A percentile compares a stretch with the other conserved stretches of the same genome.
Evolutionary conservation across 2,797 vertebrate genomes (phyloP).

Genomic region (Gouania willdenowi): DNA sequence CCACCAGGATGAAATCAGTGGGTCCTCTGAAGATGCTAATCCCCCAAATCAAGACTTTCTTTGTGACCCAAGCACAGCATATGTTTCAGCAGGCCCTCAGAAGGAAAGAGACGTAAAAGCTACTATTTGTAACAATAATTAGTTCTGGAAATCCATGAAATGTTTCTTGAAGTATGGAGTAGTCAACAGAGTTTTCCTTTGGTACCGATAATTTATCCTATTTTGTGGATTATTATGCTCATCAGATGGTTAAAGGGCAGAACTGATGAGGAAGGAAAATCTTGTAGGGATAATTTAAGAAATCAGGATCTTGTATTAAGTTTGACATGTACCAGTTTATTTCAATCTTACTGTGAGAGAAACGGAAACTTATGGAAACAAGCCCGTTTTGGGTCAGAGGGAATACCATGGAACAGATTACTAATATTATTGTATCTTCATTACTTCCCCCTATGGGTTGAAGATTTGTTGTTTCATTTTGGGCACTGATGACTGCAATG

Average conservation of each 20-base stretch:
- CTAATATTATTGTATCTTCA: too few species aligned
- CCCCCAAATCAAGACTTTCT: conserved; percentile 54
- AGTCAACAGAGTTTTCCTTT: too few species aligned
- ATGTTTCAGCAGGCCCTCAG: conserved; percentile 15
- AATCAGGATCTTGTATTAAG: conserved; percentile 11
- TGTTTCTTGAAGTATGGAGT: conserved; percentile 13
- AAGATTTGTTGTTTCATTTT: too few species aligned
- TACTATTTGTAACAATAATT: conserved; percentile 30
- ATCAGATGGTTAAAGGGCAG: conserved; percentile 39
- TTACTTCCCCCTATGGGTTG: too few species aligned
- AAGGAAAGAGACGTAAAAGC: conserved; percentile 11
- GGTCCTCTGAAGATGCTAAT: conserved; percentile 50
- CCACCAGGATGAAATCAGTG: conserved; percentile 56
- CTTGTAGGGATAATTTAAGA: conserved; percentile 18
- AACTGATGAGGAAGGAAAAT: conserved; percentile 23
- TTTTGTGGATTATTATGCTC: conserved; percentile 35
- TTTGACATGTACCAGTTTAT: conserved; percentile 33
- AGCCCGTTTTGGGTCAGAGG: conserved; percentile 9
- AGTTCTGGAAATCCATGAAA: conserved; percentile 17
- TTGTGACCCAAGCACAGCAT: conserved; percentile 47
- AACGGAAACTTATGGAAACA: conserved; percentile 33
- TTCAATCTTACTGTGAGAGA: conserved; percentile 32
- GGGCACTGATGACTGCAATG: too few species aligned
- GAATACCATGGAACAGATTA: too few species aligned
- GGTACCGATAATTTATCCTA: conserved; percentile 12